phyloP scores from a whole-genome alignment of 2,113 vertebrate species.

The Clarias batrachus region DNA sequence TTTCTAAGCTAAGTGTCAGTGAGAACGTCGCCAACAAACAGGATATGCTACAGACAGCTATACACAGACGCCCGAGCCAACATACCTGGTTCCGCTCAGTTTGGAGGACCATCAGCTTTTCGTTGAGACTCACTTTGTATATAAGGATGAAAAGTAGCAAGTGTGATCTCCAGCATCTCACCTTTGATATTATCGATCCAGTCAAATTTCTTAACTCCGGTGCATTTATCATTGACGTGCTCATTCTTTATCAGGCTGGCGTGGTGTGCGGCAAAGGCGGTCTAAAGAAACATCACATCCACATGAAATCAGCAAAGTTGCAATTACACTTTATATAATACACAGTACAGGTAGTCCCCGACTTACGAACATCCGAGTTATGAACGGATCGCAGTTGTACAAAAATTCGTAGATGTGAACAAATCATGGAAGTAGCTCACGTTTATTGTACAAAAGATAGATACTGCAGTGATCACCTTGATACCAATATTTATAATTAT shows the following conservation, averaged over 20 bases:
- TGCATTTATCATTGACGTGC: constrained; percentile 67
- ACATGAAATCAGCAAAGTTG: background rate
- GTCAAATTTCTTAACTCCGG: constrained; percentile 74
- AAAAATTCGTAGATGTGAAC: no score
- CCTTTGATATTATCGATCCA: constrained; percentile 82
- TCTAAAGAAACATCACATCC: constrained; percentile 61
- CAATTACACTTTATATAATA: background rate
- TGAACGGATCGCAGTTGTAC: no score
- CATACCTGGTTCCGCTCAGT: background rate
- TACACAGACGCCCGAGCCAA: background rate
- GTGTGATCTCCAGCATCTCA: constrained; percentile 55
- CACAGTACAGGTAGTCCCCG: no score
- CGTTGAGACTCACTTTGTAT: no score
- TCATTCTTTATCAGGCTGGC: constrained; percentile 80
- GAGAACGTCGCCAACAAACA: background rate
- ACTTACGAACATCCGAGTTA: no score
- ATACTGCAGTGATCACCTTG: no score
- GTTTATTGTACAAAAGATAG: no score
- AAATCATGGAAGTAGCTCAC: no score
- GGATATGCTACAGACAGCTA: background rate
- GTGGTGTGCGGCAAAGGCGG: constrained; percentile 86
- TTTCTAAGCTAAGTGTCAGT: background rate
- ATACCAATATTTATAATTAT: no score
- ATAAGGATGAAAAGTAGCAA: background rate
- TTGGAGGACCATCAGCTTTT: background rate